Percentiles rank a stretch among this genome's conserved stretches.
phyloP scores from a whole-genome alignment of 92 coral and sea anemone genomes.

The Zoanthus sansibaricus region DNA sequence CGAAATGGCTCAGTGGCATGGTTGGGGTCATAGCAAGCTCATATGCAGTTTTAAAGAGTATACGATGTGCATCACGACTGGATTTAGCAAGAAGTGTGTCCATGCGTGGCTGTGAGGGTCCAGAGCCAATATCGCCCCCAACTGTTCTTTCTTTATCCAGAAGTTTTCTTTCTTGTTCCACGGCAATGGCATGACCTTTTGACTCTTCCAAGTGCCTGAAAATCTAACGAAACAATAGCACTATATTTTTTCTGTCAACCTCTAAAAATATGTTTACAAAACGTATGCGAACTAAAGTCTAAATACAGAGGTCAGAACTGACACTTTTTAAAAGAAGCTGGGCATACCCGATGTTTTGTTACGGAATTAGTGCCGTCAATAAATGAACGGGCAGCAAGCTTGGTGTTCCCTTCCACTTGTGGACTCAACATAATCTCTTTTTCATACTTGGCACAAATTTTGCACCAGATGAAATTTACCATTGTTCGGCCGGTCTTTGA shows the following conservation, averaged over 20 bases:
- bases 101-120: not conserved
- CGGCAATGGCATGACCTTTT: not conserved
- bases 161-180: not conserved
- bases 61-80: not conserved
- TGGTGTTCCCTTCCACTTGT: not conserved
- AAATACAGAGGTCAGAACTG: not conserved
- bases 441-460: conserved; percentile 6
- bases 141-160: not conserved
- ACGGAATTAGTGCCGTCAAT: not conserved
- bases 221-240: not conserved
- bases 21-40: conserved; percentile 3
- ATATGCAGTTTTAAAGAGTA: not conserved
- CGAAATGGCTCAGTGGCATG: conserved; percentile 32
- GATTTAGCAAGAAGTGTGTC: not conserved
- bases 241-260: not conserved
- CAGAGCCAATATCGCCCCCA: not conserved
- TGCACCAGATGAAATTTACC: conserved; percentile 4
- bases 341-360: not conserved
- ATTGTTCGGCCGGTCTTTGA: not conserved
- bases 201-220: not conserved
- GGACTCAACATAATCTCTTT: not conserved
- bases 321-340: not conserved
- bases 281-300: not conserved
- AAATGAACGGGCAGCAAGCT: not conserved
- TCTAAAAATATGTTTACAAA: not conserved